Percentiles rank a stretch among this genome's conserved stretches.
These are phyloP conservation scores for Listronotus oregonensis DNA, from an alignment of 1,140 invertebrate species.

Conservation along the genomic window DNA sequence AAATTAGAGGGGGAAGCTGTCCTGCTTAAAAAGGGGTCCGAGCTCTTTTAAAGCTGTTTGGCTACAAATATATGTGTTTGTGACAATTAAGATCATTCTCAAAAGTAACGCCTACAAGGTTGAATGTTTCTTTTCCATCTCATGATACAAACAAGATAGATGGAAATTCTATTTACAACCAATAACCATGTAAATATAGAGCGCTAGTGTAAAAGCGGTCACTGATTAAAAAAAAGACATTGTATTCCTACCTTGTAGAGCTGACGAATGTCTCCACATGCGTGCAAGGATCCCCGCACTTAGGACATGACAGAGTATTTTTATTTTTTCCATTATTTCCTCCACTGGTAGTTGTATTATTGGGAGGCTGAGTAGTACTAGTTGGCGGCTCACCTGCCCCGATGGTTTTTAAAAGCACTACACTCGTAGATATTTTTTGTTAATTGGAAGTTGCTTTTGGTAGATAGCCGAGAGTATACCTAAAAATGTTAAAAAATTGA, in stretches of 20 bases:
- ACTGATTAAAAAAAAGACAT: too few relatives aligned
- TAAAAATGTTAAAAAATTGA: constrained; percentile 20
- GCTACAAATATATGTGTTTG: too few relatives aligned
- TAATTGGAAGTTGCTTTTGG: constrained; percentile 34
- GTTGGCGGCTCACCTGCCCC: constrained; percentile 49
- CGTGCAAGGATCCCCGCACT: constrained; percentile 94
- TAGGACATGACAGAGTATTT: constrained; percentile 81
- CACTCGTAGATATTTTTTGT: constrained; percentile 43
- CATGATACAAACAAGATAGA: too few relatives aligned
- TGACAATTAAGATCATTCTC: too few relatives aligned
- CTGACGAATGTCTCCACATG: constrained; percentile 97
- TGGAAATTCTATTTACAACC: not conserved
- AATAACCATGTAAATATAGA: not conserved
- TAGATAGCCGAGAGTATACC: constrained; percentile 46
- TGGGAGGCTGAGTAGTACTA: constrained; percentile 34
- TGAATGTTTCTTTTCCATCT: too few relatives aligned
- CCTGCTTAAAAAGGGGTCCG: too few relatives aligned
- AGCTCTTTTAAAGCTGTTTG: too few relatives aligned
- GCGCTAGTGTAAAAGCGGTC: not conserved
- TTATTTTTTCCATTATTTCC: constrained; percentile 59
- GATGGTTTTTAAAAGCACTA: constrained; percentile 47
- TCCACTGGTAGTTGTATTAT: constrained; percentile 38
- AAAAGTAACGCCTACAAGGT: too few relatives aligned
- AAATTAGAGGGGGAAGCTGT: too few relatives aligned
- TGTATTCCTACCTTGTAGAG: constrained; percentile 70